A percentile compares a stretch with the other conserved stretches of the same genome.
These are phyloP conservation scores for Elgaria multicarinata DNA, from an alignment of 2,113 vertebrate genomes.

Conservation along the genomic window DNA sequence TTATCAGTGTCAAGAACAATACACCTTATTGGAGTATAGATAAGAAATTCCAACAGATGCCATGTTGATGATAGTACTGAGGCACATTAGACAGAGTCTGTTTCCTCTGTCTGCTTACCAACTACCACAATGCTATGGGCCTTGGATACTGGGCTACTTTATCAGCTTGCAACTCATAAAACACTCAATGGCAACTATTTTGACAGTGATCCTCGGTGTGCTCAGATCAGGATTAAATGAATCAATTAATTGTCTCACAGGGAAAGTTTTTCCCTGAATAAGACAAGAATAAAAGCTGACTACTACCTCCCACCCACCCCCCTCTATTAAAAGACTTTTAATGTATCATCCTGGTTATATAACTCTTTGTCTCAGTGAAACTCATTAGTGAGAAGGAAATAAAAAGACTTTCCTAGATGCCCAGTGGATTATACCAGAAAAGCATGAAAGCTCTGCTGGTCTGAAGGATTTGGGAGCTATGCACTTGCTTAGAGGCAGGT, in stretches of 20 bases:
- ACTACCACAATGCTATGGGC: neutral
- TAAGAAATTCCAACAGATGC: neutral
- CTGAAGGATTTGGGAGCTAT: neutral
- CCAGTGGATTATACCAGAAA: slow-evolving; percentile 10
- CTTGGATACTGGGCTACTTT: neutral
- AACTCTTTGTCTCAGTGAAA: slow-evolving; percentile 34
- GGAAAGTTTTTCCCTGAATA: neutral
- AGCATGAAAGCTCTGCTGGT: neutral
- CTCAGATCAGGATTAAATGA: neutral
- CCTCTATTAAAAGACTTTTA: slow-evolving; percentile 3
- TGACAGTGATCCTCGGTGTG: neutral
- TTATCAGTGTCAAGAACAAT: neutral
- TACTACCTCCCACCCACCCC: slow-evolving; percentile 13
- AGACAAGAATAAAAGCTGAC: neutral
- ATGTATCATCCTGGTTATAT: slow-evolving; percentile 2
- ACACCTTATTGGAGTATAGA: neutral
- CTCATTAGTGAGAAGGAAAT: slow-evolving; percentile 44
- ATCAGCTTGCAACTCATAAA: neutral
- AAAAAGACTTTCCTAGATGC: slow-evolving; percentile 9
- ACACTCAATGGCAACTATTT: neutral
- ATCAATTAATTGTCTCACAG: neutral
- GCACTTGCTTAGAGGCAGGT: neutral
- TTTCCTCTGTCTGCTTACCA: neutral
- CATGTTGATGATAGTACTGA: neutral
- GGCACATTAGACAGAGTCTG: neutral